Evolutionary conservation across 2,797 vertebrate species (phyloP).

Genomic region (Onychomys arenicola): DNA sequence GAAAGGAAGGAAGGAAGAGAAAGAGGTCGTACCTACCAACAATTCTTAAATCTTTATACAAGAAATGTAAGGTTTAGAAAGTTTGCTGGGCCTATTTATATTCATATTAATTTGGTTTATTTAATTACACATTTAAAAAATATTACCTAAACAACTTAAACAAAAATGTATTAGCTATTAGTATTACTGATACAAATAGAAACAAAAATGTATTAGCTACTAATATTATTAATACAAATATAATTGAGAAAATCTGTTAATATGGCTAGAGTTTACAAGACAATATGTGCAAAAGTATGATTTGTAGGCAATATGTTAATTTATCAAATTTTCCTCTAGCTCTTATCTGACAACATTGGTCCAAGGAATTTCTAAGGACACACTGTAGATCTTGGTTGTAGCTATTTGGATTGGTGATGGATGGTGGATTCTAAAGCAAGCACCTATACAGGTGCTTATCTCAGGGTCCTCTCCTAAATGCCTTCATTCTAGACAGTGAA

Average conservation of each 20-base stretch:
- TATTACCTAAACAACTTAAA: neutral
- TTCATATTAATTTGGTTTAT: neutral
- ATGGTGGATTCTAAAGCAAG: neutral
- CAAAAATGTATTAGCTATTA: neutral
- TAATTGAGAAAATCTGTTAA: neutral
- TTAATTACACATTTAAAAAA: constrained; percentile 30
- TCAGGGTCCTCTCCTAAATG: neutral
- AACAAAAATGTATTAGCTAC: neutral
- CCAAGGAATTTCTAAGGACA: neutral
- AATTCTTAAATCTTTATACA: neutral
- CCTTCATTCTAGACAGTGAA: no score
- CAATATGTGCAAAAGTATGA: neutral
- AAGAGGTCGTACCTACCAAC: neutral
- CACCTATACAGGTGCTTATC: neutral
- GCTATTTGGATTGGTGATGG: neutral
- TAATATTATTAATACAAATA: neutral
- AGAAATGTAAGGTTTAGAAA: neutral
- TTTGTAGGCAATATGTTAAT: neutral
- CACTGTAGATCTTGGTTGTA: neutral
- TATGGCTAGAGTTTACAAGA: neutral
- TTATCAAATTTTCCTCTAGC: neutral
- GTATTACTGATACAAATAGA: neutral
- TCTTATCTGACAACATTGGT: neutral
- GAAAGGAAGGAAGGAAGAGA: neutral
- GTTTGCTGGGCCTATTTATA: neutral